Evolutionary conservation across 37 sponge, comb jelly and placozoan species (phyloP).

Genomic region (Halichondria panicea): DNA sequence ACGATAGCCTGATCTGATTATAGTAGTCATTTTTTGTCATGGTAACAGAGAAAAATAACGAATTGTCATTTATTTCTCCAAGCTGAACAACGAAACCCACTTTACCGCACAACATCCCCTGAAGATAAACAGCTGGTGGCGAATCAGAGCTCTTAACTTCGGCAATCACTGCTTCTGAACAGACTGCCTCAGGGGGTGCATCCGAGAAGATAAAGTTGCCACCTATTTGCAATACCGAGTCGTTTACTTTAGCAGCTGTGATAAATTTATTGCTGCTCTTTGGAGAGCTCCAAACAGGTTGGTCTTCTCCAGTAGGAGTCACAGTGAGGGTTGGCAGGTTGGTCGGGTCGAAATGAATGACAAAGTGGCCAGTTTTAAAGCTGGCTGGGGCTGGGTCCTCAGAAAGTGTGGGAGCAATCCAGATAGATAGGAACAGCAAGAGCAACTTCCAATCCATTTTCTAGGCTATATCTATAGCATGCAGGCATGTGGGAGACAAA

Average conservation of each 20-base stretch:
- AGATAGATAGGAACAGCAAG: background rate
- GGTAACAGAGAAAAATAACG: too few species aligned
- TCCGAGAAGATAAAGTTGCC: slow-evolving; percentile 28
- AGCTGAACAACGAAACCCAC: too few species aligned
- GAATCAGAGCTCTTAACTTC: background rate
- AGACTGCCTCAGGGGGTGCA: background rate
- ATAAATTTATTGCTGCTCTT: background rate
- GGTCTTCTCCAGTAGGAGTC: background rate
- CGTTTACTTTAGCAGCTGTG: slow-evolving; percentile 17
- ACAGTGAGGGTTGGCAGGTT: slow-evolving; percentile 8
- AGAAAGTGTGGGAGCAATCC: background rate
- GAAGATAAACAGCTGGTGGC: too few species aligned
- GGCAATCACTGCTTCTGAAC: slow-evolving; percentile 11
- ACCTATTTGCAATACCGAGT: slow-evolving; percentile 31
- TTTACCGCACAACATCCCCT: background rate
- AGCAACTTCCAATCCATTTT: background rate
- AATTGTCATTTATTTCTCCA: too few species aligned
- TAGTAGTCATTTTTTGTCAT: too few species aligned
- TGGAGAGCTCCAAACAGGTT: slow-evolving; percentile 37
- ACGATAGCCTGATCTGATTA: slow-evolving; percentile 54
- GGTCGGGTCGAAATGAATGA: slow-evolving; percentile 24
- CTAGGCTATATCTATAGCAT: too few species aligned
- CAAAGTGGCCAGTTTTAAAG: slow-evolving; percentile 30
- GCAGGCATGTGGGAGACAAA: too few species aligned
- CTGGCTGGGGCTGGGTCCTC: background rate